Conservation (phyloP, 2,113 vertebrate species). For the Nannobrachium achirus region DNA sequence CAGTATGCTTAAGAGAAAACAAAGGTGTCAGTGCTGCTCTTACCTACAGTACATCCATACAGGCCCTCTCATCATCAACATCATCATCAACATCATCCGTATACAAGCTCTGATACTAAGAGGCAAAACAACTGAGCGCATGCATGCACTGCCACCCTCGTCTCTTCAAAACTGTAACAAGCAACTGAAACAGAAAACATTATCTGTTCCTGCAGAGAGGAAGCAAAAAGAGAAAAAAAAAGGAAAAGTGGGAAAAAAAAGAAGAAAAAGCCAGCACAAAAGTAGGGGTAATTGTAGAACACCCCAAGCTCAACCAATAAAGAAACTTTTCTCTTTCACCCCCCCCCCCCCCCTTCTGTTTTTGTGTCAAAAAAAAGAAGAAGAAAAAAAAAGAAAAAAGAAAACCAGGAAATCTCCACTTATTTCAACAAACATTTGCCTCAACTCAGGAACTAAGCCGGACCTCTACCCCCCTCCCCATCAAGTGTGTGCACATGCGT, state of each 20-base stretch:
- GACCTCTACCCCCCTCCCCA: constrained; percentile 68
- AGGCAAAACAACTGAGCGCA: constrained; percentile 44
- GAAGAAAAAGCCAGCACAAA: constrained; percentile 41
- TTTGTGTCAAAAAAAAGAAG: constrained; percentile 37
- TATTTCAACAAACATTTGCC: constrained; percentile 91
- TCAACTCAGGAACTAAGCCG: constrained; percentile 79
- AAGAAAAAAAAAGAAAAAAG: constrained; percentile 81
- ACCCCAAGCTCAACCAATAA: constrained; percentile 70
- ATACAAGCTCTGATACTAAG: constrained; percentile 72
- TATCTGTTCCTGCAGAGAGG: constrained; percentile 62
- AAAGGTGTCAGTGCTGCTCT: constrained; percentile 74
- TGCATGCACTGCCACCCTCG: constrained; percentile 40
- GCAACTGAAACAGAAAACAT: constrained; percentile 62
- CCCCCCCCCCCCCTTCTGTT: constrained; percentile 13
- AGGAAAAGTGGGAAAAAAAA: too few relatives aligned
- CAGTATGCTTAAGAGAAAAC: constrained; percentile 68
- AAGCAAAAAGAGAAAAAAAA: constrained; percentile 13
- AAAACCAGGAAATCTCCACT: constrained; percentile 89
- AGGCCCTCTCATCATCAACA: constrained; percentile 60
- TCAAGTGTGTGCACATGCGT: constrained; percentile 16
- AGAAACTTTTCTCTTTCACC: constrained; percentile 51
- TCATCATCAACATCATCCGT: constrained; percentile 47
- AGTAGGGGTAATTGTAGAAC: constrained; percentile 63
- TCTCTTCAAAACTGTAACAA: constrained; percentile 54
- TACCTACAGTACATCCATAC: constrained; percentile 86